Evolutionary conservation across 2,113 vertebrate genomes (phyloP).

Genomic region (Anolis carolinensis): DNA sequence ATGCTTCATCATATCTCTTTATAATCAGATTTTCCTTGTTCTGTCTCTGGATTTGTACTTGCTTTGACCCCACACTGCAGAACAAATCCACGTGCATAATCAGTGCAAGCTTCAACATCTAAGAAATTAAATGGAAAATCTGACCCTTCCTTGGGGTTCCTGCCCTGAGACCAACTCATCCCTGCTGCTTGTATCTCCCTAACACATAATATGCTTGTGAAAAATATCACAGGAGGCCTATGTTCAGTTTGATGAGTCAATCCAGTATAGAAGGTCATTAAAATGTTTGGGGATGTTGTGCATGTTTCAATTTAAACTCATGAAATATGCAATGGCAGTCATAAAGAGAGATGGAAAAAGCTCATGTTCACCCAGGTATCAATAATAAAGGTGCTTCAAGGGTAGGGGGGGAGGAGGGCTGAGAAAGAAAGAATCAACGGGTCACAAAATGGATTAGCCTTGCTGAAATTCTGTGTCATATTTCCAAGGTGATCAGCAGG

Average conservation of each 20-base stretch:
- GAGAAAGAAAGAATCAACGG: neutral
- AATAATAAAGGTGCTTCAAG: neutral
- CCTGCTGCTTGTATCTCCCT: neutral
- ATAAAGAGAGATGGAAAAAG: neutral
- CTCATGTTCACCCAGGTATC: neutral
- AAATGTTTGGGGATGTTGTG: neutral
- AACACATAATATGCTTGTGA: neutral
- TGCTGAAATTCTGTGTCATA: neutral
- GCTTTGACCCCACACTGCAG: neutral
- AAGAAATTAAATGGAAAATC: conserved; percentile 20
- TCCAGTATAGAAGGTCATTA: neutral
- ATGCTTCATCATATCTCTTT: neutral
- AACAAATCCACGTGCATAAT: neutral
- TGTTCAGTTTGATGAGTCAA: neutral
- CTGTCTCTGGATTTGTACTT: conserved; percentile 28
- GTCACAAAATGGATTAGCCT: neutral
- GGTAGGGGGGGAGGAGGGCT: neutral
- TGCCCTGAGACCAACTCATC: neutral
- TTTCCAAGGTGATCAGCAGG: rapidly evolving
- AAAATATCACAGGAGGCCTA: neutral
- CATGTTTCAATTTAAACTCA: neutral
- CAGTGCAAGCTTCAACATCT: neutral
- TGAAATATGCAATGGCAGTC: neutral
- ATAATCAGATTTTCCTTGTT: neutral
- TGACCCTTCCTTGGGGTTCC: neutral